Evolutionary conservation across 2,113 vertebrate genomes (phyloP), one percentile per base, ranked within the genome.

Genomic region (Pimephales promelas): DNA sequence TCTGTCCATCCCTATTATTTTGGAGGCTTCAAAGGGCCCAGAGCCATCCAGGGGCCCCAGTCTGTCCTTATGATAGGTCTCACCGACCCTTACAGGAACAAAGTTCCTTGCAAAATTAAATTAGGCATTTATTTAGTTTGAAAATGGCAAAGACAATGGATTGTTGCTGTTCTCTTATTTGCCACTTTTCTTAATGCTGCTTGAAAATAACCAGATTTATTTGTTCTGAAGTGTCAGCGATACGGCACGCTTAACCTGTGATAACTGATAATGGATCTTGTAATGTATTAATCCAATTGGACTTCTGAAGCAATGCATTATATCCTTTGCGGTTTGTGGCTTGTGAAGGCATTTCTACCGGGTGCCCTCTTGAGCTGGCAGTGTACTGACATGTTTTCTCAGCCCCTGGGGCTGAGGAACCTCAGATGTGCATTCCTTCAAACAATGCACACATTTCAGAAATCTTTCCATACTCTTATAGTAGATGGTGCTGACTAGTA

Each of bases 381-480:
- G 88, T 94, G 94, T 93, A 94, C 92, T 93, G 94, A 94, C 93
- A 95, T 86, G 93, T 94, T 93, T 92, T 92, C 89, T 90, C 89
- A 91, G 90, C 89, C 93, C 93, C 88, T 59, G 86, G 87, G 94
- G 92, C 90, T 64, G 88, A 88, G 54, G 79, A 90, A 31, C 47
- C 76, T 92, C 89, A 90, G 91, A 92, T 93, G 89, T 93, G 91
- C 93, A 95, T 95, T 95, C 94, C 93, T 93, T 86, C 89, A 92
- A 79, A 92, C 91, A 93, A 89, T 93, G 92, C 91, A 92, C 88
- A 91, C 88, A 90, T 91, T 93, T 91, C 86, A 93, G 71, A 89
- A 85, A 84, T 90, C 83, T 91, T 84, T 85, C 54, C 88, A 74
- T 76, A 83, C 85, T 84, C 59, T 52, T 36, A 36, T 57, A 5